Evolutionary conservation across 2,113 vertebrate species (phyloP), one percentile per base, ranked within the genome.

Genomic region (Urocitellus parryii): DNA sequence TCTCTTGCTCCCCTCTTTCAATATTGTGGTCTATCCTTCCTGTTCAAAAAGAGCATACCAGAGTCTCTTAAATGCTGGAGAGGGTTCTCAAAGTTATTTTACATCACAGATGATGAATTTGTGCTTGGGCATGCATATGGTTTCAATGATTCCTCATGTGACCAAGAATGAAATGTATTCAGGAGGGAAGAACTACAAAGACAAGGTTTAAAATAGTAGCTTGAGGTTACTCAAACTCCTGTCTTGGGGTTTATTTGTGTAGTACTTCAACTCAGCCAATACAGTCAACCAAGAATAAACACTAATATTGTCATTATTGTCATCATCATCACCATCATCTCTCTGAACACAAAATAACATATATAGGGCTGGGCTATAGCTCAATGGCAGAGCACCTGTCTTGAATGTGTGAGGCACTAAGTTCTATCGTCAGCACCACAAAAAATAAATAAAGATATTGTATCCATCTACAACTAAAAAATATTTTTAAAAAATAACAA

Each of bases 331-430:
- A 83, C 24, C 42, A 39, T 81, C 68, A 79, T 63, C 63, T 93
- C 86, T 56, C 37, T 68, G 88, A 93, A 91, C 79, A 92, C 16
- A 4, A 39, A 89, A 34, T 86, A 86, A 91, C 73, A 86, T 27
- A 97, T 51, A 51, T 51, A 51, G 48, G 48, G 48, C 48, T 51
- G 48, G 48, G 48, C 48, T 51, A 2, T 51, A 51, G 48, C 48
- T 51, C 48, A 51, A 13, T 51, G 48, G 48, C 5, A 51, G 12
- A 51, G 48, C 12, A 13, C 48, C 12, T 51, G 48, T 1, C 48
- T 51, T 51, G 48, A 11, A 51, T 13, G 12, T 51, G 48, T 51
- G 48, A 51, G 48, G 48, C 48, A 51, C 48, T 51, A 13, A 51
- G 48, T 51, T 51, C 12, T 13, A 51, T 13, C 48, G 2, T 51